Evolutionary conservation across 2,888 invertebrate genomes (phyloP).

Genomic region (Drosophila histrio): DNA sequence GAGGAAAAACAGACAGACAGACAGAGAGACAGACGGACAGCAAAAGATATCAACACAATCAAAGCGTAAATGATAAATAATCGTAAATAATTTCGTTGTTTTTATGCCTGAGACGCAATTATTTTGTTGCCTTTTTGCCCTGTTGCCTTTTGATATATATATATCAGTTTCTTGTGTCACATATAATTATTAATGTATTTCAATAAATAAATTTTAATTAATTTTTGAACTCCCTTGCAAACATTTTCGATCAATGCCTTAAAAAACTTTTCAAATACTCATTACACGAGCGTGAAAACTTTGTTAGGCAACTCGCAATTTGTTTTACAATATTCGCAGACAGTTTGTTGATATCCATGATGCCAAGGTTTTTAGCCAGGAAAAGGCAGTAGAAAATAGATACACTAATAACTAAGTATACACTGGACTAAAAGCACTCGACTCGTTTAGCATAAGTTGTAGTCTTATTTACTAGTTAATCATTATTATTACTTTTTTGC

Average conservation of each 20-base stretch:
- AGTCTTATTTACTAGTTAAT: neutral
- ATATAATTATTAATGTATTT: conserved; percentile 21
- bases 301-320: conserved; percentile 35
- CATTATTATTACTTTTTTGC: neutral
- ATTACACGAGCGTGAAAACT: conserved; percentile 28
- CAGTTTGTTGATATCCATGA: conserved; percentile 1
- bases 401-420: neutral
- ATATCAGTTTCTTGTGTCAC: conserved; percentile 6
- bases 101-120: conserved; percentile 55
- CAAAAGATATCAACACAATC: conserved; percentile 60
- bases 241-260: conserved; percentile 20
- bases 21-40: neutral
- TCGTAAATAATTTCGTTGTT: conserved; percentile 58
- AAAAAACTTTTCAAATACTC: conserved; percentile 28
- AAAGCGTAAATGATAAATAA: conserved; percentile 75
- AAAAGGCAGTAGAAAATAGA: too few species aligned
- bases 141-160: conserved; percentile 20
- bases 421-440: neutral
- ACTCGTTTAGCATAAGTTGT: neutral
- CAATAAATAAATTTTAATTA: conserved; percentile 20
- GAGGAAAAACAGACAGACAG: neutral
- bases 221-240: conserved; percentile 5
- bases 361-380: too few species aligned
- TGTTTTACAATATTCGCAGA: conserved; percentile 28
- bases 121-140: neutral